Percentiles rank a stretch among this genome's conserved stretches.
These are phyloP conservation scores for Rhagonycha fulva DNA, from an alignment of 2,888 invertebrate species.

Conservation along the genomic window DNA sequence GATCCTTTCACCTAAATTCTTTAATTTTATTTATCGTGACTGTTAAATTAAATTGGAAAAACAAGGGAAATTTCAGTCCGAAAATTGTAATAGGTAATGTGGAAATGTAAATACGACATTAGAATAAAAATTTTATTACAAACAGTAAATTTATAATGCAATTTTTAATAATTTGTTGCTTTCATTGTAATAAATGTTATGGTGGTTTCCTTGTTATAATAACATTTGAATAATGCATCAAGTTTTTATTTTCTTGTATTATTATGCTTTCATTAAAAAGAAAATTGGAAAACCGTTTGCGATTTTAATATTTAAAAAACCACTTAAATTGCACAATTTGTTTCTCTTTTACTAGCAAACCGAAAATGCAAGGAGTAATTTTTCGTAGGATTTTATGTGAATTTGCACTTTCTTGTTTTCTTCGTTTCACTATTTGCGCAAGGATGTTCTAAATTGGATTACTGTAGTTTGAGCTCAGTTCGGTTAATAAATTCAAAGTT, in stretches of 20 bases:
- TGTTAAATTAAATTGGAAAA: not conserved
- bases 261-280: not conserved
- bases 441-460: not conserved
- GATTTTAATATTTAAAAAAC: not conserved
- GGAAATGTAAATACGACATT: not conserved
- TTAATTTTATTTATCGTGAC: not conserved
- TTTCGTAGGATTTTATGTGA: not conserved
- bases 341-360: not conserved
- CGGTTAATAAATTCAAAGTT: not conserved
- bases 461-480: not conserved
- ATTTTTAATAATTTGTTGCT: not conserved
- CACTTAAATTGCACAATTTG: not conserved
- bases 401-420: not conserved
- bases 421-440: not conserved
- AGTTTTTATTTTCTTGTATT: not conserved
- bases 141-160: not conserved
- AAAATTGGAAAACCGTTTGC: not conserved
- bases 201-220: not conserved
- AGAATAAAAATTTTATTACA: not conserved
- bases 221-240: not conserved
- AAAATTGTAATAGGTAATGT: not conserved
- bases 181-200: not conserved
- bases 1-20: not conserved
- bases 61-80: not conserved
- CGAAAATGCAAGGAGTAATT: not conserved